These are phyloP conservation scores for Diloba caeruleocephala DNA, from an alignment of 2,888 invertebrate genomes.

Conservation along the genomic window DNA sequence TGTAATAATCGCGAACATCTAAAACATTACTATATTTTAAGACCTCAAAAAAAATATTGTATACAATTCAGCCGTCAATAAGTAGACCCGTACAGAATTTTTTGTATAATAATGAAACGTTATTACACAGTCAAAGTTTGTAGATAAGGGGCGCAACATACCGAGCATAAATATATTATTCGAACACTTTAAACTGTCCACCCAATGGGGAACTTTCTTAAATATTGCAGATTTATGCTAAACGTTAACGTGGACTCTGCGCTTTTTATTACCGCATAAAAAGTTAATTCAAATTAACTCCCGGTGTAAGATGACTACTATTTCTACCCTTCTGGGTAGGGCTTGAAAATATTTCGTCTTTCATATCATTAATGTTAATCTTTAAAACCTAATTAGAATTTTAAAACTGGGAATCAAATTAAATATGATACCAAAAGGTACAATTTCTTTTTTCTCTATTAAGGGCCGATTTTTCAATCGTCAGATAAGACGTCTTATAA, in stretches of 20 bases:
- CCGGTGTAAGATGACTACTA: slow-evolving; percentile 39
- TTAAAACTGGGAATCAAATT: slow-evolving; percentile 21
- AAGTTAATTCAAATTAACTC: slow-evolving; percentile 83
- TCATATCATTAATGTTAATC: slow-evolving; percentile 44
- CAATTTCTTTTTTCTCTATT: slow-evolving; percentile 12
- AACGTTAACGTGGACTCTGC: slow-evolving; percentile 65
- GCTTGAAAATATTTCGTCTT: slow-evolving; percentile 35
- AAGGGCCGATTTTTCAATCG: too few relatives aligned
- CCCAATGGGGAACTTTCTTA: slow-evolving; percentile 70
- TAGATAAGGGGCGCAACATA: slow-evolving; percentile 56
- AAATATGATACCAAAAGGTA: not conserved
- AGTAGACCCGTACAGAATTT: slow-evolving; percentile 39
- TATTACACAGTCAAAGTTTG: slow-evolving; percentile 45
- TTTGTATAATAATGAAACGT: slow-evolving; percentile 52
- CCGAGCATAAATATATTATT: slow-evolving; percentile 69
- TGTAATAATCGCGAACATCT: slow-evolving; percentile 1
- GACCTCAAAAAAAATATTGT: slow-evolving; percentile 41
- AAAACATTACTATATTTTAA: slow-evolving; percentile 3
- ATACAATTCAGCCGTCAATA: slow-evolving; percentile 29
- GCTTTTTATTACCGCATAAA: slow-evolving; percentile 70
- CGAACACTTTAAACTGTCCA: slow-evolving; percentile 66
- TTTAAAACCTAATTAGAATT: slow-evolving; percentile 45
- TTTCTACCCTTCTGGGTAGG: slow-evolving; percentile 46
- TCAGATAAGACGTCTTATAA: too few relatives aligned
- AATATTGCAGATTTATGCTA: slow-evolving; percentile 85